Evolutionary conservation across 2,888 invertebrate species (phyloP), one percentile per base, ranked within the genome.

Genomic region (Nezara viridula): DNA sequence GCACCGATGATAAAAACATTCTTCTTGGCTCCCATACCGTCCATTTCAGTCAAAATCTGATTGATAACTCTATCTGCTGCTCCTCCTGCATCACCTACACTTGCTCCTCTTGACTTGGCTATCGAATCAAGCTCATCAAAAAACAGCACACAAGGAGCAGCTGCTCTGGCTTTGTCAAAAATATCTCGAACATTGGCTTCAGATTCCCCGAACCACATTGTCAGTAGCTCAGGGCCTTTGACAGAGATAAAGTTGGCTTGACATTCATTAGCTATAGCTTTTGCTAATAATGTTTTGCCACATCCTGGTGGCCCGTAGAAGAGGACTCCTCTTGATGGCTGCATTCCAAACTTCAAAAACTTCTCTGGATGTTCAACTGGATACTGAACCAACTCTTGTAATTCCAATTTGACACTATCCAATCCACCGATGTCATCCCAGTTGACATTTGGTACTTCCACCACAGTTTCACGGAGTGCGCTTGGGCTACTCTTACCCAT

Each of bases 201-300:
- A 32, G 99, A 99, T 93, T 99, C 99, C 93, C 99, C 99, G 93
- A 99, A 99, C 99, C 99, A 99, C 99, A 99, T 99, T 86, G 99
- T 99, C 90, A 99, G 95, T 91, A 99, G 94, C 93, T 99, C 99
- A 0, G 97, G 97, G 1, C 99, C 99, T 93, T 99, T 99, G 91
- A 99, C 98, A 0, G 98, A 98, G 92, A 99, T 99, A 94, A 99
- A 99, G 93, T 99, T 99, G 49, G 99, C 99, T 93, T 99, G 99
- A 92, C 99, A 99, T 93, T 99, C 99, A 93, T 99, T 99, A 90
- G 99, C 99, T 92, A 99, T 99, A 2, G 99, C 99, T 93, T 98
- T 98, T 90, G 98, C 98, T 93, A 98, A 92, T 91, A 97, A 93
- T 44, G 99, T 99, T 94, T 98, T 98, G 96, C 98, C 98, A 92